Evolutionary conservation across 2,888 invertebrate species (phyloP).

Genomic region (Cosmia pyralina): DNA sequence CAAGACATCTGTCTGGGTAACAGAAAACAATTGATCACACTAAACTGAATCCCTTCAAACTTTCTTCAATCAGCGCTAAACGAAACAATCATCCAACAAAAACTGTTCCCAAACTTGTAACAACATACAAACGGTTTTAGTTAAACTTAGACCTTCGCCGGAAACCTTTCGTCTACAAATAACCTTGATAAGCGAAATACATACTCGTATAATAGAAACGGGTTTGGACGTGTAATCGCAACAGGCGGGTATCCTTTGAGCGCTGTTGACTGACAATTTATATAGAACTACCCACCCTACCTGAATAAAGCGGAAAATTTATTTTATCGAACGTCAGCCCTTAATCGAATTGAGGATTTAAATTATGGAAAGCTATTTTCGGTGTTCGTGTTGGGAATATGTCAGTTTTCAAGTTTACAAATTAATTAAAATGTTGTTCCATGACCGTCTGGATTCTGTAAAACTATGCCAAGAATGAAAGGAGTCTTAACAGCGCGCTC

Average conservation of each 20-base stretch:
- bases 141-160: constrained; percentile 19
- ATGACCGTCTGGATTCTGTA: background rate
- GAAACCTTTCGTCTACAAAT: constrained; percentile 43
- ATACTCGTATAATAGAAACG: constrained; percentile 44
- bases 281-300: constrained; percentile 45
- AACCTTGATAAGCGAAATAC: constrained; percentile 37
- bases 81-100: constrained; percentile 43
- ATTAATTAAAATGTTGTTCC: constrained; percentile 1
- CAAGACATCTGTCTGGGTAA: background rate
- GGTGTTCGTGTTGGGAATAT: constrained; percentile 6
- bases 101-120: constrained; percentile 33
- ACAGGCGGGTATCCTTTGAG: constrained; percentile 44
- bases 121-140: constrained; percentile 48
- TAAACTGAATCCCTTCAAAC: constrained; percentile 10
- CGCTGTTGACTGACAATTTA: constrained; percentile 54
- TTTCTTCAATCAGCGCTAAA: constrained; percentile 31
- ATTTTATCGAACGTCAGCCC: constrained; percentile 44
- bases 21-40: background rate
- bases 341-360: constrained; percentile 44
- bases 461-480: background rate
- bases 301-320: constrained; percentile 51
- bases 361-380: constrained; percentile 36
- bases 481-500: background rate
- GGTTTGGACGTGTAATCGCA: constrained; percentile 49
- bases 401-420: background rate